A percentile compares a stretch with the other conserved stretches of the same genome.
phyloP scores from a whole-genome alignment of 2,888 invertebrate species.

The Tetranychus piercei region DNA sequence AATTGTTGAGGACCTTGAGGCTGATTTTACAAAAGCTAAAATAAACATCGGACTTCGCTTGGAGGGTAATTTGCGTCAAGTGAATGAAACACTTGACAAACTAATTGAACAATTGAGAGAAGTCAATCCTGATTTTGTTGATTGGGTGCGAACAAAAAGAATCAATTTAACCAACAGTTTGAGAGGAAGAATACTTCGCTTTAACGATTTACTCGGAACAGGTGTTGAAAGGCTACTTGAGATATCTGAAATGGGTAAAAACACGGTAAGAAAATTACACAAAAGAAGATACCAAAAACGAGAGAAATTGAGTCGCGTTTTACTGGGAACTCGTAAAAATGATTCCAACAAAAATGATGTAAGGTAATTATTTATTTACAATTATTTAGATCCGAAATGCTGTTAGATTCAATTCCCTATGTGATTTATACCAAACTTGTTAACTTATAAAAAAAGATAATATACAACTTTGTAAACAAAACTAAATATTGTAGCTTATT shows the following conservation, averaged over 20 bases:
- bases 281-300: background rate
- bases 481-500: too few species aligned
- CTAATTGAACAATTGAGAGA: background rate
- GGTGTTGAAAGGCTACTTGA: constrained; percentile 5
- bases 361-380: too few species aligned
- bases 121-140: background rate
- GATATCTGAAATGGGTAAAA: background rate
- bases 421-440: too few species aligned
- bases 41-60: background rate
- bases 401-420: too few species aligned
- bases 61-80: background rate
- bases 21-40: constrained; percentile 6
- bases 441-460: too few species aligned
- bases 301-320: background rate
- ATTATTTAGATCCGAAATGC: too few species aligned
- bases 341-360: background rate
- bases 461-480: too few species aligned
- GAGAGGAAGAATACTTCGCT: background rate
- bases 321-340: background rate
- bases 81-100: background rate
- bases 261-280: background rate
- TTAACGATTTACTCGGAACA: background rate
- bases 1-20: background rate
- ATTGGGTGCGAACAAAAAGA: background rate
- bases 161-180: background rate